Evolutionary conservation across 2,113 vertebrate genomes (phyloP).

Genomic region (Lynx canadensis): DNA sequence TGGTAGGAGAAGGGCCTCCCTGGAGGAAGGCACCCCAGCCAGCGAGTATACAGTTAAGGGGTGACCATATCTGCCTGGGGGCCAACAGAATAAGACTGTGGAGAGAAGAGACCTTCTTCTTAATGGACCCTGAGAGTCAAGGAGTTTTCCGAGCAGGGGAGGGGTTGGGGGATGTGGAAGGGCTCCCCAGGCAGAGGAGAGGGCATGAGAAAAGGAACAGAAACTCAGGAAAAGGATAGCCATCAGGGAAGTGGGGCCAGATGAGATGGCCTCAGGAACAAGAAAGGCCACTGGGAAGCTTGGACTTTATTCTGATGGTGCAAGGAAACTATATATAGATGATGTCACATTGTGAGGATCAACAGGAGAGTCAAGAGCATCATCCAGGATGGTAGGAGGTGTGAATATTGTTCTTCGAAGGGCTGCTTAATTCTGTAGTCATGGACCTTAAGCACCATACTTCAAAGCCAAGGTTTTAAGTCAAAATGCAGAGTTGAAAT

Average conservation of each 20-base stretch:
- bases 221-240: neutral
- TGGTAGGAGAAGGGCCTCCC: neutral
- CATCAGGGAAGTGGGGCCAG: fast-evolving
- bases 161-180: neutral
- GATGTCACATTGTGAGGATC: neutral
- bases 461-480: neutral
- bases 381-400: neutral
- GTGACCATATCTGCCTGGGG: neutral
- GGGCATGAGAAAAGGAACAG: neutral
- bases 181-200: neutral
- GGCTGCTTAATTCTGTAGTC: neutral
- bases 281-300: neutral
- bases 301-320: neutral
- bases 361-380: too few relatives aligned
- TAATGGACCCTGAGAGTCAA: neutral
- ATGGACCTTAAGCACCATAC: neutral
- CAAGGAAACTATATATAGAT: neutral
- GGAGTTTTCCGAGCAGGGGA: neutral
- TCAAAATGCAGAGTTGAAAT: neutral
- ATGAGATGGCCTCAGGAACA: neutral
- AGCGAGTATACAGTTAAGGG: neutral
- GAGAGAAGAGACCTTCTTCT: neutral
- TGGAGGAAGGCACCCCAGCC: neutral
- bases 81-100: neutral
- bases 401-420: neutral